Conservation (phyloP, 2,888 invertebrate genomes). For the Nomada fabriciana region DNA sequence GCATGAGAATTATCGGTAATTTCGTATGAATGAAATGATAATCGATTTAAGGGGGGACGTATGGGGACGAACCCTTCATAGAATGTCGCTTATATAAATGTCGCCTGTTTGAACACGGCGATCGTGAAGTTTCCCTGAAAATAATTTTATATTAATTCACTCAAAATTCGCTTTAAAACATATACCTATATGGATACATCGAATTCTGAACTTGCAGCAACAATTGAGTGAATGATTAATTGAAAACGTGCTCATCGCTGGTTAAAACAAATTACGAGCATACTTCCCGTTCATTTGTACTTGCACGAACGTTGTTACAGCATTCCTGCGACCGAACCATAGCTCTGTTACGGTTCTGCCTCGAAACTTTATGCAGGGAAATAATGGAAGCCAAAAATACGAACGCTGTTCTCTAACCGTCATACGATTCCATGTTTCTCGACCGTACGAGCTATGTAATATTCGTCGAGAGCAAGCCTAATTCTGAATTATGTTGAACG, state of each 20-base stretch:
- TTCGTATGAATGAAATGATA: conserved; percentile 76
- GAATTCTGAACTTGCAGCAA: no score
- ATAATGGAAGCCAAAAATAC: not conserved
- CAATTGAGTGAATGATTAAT: not conserved
- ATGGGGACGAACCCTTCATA: conserved; percentile 1
- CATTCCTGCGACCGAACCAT: not conserved
- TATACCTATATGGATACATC: not conserved
- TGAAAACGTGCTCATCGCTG: not conserved
- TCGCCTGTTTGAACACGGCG: not conserved
- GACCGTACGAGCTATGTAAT: not conserved
- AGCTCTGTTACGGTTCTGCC: not conserved
- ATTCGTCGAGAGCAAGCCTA: conserved; percentile 42
- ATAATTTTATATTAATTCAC: not conserved
- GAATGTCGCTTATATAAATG: not conserved
- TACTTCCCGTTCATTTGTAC: not conserved
- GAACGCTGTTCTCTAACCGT: not conserved
- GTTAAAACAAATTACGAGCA: not conserved
- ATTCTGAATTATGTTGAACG: conserved; percentile 75
- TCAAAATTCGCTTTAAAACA: not conserved
- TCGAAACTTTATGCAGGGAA: not conserved
- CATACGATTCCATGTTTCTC: not conserved
- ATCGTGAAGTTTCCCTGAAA: not conserved
- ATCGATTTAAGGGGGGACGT: conserved; percentile 66
- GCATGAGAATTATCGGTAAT: conserved; percentile 76
- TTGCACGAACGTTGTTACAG: not conserved